These are phyloP conservation scores for Oopsacas minuta DNA, from an alignment of 37 sponge, comb jelly and placozoan genomes.

Conservation along the genomic window DNA sequence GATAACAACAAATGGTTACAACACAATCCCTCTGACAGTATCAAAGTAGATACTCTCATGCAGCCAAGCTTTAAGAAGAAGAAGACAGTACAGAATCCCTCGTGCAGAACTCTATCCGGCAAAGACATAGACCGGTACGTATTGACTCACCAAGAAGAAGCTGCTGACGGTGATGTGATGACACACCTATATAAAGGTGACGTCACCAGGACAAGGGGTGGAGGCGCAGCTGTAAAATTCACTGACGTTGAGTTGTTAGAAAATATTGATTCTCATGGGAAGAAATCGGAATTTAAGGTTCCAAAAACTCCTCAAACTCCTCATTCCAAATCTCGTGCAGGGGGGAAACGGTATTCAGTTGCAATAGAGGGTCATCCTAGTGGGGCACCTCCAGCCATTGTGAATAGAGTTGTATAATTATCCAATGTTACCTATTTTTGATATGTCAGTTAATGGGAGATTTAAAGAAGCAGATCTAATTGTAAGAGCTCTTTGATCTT, in stretches of 20 bases:
- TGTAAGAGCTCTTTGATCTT: background rate
- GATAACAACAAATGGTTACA: conserved; percentile 69
- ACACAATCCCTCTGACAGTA: conserved; percentile 50
- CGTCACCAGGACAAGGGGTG: conserved; percentile 50
- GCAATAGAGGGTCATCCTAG: background rate
- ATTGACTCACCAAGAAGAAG: conserved; percentile 65
- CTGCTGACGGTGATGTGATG: conserved; percentile 49
- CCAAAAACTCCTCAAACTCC: background rate
- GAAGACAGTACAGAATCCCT: conserved; percentile 73
- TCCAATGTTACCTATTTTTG: conserved; percentile 1
- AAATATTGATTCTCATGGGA: background rate
- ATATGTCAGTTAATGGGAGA: background rate
- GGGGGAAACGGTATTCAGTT: background rate
- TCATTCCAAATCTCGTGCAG: background rate
- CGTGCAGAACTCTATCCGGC: conserved; percentile 45
- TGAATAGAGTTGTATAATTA: conserved; percentile 11
- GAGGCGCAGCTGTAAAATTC: conserved; percentile 67
- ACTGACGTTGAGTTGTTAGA: conserved; percentile 53
- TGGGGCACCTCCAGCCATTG: background rate
- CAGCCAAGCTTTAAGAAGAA: conserved; percentile 84
- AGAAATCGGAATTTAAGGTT: background rate
- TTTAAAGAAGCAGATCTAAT: background rate
- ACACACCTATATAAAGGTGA: conserved; percentile 66
- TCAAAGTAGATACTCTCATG: conserved; percentile 52
- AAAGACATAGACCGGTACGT: conserved; percentile 37